Percentiles rank a stretch among this genome's conserved stretches.
Evolutionary conservation across 2,888 invertebrate genomes (phyloP).

Genomic region (Eledone cirrhosa): DNA sequence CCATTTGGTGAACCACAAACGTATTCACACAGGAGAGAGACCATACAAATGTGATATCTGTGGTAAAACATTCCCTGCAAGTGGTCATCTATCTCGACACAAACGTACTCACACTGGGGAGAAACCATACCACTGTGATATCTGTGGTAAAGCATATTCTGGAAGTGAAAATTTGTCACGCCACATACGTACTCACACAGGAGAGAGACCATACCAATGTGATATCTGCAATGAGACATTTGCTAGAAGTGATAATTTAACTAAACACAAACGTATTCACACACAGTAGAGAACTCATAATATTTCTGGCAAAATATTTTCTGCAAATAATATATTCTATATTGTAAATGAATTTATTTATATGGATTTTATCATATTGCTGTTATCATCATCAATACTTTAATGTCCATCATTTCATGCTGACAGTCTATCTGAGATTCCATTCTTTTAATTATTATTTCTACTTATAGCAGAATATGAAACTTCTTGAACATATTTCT

Average conservation of each 20-base stretch:
- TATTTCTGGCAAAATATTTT: not conserved
- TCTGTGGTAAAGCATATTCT: not conserved
- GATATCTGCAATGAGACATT: not conserved
- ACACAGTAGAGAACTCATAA: conserved; percentile 5
- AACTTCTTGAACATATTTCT: too few species aligned
- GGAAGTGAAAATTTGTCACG: not conserved
- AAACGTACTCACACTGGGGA: conserved; percentile 45
- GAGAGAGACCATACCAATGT: not conserved
- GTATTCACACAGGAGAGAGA: conserved; percentile 2
- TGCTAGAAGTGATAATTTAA: not conserved
- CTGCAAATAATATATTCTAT: not conserved
- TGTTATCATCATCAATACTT: too few species aligned
- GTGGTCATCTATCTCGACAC: not conserved
- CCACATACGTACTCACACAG: not conserved
- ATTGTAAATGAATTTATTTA: not conserved
- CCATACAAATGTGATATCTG: not conserved
- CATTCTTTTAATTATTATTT: too few species aligned
- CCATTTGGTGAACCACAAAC: not conserved
- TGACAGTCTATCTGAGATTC: too few species aligned
- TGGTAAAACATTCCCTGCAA: not conserved
- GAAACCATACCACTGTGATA: conserved; percentile 55
- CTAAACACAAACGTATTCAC: not conserved
- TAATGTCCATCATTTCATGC: too few species aligned
- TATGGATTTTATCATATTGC: too few species aligned
- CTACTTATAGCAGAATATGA: too few species aligned